phyloP scores from a whole-genome alignment of 2,888 invertebrate genomes.

The Plagiodera versicolora region DNA sequence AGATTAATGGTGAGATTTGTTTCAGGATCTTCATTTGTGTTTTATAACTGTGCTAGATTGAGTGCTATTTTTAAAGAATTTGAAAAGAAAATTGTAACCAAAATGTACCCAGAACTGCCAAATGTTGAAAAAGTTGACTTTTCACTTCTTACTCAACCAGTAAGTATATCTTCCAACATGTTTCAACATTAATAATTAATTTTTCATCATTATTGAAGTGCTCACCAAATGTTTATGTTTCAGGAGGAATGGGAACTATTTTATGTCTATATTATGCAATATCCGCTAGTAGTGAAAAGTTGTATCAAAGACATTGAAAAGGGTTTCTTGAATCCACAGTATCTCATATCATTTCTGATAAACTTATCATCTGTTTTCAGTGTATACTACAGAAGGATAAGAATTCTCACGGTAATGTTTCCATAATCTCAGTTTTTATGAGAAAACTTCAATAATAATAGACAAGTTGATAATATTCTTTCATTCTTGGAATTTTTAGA shows the following conservation, averaged over 20 bases:
- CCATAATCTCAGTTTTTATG: no score
- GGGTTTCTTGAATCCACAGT: conserved; percentile 65
- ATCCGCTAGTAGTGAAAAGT: conserved; percentile 63
- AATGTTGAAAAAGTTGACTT: conserved; percentile 64
- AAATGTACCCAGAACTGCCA: conserved; percentile 65
- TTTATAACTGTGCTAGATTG: conserved; percentile 78
- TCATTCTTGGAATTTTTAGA: conserved; percentile 59
- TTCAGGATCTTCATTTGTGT: conserved; percentile 71
- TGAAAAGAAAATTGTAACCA: conserved; percentile 58
- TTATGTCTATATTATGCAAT: conserved; percentile 67
- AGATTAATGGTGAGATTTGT: conserved; percentile 16
- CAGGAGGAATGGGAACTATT: conserved; percentile 80
- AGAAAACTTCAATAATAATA: no score
- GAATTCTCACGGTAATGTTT: conserved; percentile 69
- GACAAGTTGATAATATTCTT: conserved; percentile 8
- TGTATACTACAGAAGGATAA: conserved; percentile 71
- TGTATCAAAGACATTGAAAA: conserved; percentile 57
- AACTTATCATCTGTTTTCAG: conserved; percentile 69
- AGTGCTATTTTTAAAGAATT: conserved; percentile 68
- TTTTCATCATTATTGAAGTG: conserved; percentile 17
- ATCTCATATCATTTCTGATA: conserved; percentile 66
- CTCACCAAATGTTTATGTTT: conserved; percentile 49
- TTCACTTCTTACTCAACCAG: conserved; percentile 65
- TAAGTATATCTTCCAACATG: conserved; percentile 45
- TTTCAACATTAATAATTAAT: conserved; percentile 1